phyloP scores from a whole-genome alignment of 2,113 vertebrate genomes.

The Anser brachyrhynchus region DNA sequence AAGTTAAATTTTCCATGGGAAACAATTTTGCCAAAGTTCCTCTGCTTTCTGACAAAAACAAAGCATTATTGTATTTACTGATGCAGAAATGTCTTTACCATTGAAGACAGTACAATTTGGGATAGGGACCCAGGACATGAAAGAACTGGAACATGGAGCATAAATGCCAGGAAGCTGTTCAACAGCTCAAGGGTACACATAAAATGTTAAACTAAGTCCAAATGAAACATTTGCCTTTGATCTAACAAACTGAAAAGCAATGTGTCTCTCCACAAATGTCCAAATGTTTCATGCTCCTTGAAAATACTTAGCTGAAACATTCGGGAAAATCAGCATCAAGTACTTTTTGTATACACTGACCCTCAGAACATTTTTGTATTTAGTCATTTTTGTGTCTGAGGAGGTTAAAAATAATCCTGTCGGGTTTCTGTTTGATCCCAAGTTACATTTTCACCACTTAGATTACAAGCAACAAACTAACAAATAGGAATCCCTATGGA shows the following conservation, averaged over 20 bases:
- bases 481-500: neutral
- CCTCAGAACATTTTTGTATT: neutral
- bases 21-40: slow-evolving; percentile 26
- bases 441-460: neutral
- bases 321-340: neutral
- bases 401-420: neutral
- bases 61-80: slow-evolving; percentile 5
- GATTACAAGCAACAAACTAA: neutral
- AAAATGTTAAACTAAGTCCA: slow-evolving; percentile 5
- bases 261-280: slow-evolving; percentile 24
- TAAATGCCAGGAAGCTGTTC: slow-evolving; percentile 27
- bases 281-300: slow-evolving; percentile 22
- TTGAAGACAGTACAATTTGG: slow-evolving; percentile 7
- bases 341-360: neutral
- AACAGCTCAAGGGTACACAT: slow-evolving; percentile 26
- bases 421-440: neutral
- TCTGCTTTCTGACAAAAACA: slow-evolving; percentile 27
- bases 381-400: neutral
- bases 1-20: slow-evolving; percentile 19
- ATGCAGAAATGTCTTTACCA: slow-evolving; percentile 20
- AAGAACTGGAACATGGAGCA: neutral
- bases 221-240: slow-evolving; percentile 51
- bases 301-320: slow-evolving; percentile 28
- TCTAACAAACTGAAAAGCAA: slow-evolving; percentile 17
- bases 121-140: neutral